Base-by-base conservation (phyloP, 2,113 vertebrate genomes). In the Pollachius pollachius region DNA sequence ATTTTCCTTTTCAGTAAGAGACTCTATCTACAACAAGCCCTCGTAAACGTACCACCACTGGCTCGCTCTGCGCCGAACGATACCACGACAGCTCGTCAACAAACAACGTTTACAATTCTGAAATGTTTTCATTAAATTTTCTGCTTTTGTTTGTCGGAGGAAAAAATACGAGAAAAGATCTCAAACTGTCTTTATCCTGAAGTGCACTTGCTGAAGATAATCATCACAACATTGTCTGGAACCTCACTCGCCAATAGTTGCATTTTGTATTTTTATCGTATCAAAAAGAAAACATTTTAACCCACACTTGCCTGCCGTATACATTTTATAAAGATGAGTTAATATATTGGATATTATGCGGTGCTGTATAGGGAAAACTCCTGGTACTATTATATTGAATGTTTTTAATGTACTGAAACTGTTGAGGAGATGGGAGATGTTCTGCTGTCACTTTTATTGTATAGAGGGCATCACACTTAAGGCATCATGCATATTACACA, bases 161-260 rank as follows among this genome's bases (percentile, higher is more conserved):
- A 48, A 48, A 2, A 52, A 78, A 75, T 64, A 73, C 19, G 4
- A 73, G 41, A 65, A 57, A 25, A 56, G 48, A 21, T 85, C 76
- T 84, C 79, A 54, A 87, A 89, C 85, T 84, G 83, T 84, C 54
- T 17, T 78, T 72, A 76, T 80, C 82, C 84, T 61, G 54, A 93
- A 92, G 89, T 92, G 91, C 86, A 88, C 85, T 93, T 93, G 83
- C 81, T 87, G 81, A 85, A 84, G 87, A 87, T 83, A 87, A 86
- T 81, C 59, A 12, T 60, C 66, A 85, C 73, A 52, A 13, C 73
- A n/a, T 80, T 68, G 75, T 84, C 70, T 75, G 77, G 80, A 78
- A 86, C 76, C 90, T 48, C 77, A 88, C 71, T 56, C 70, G 87
- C 79, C 64, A 1, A 81, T 71, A 69, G 82, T 13, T 86, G 85